Evolutionary conservation across 92 coral and sea anemone species (phyloP).

Genomic region (Epizoanthus ramosus): DNA sequence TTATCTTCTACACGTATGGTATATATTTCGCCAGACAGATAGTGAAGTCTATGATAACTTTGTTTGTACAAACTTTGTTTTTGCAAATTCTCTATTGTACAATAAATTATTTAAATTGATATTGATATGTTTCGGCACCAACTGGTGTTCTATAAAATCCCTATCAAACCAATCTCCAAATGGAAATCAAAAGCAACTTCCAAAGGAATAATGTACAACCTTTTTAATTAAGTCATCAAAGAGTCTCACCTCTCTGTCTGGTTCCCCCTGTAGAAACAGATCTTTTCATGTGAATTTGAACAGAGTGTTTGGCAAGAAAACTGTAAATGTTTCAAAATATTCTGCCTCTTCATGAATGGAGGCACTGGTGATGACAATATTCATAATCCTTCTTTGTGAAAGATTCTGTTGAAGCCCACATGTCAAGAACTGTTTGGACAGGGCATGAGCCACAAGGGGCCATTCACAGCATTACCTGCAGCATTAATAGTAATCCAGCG

Average conservation of each 20-base stretch:
- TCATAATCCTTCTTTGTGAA: neutral
- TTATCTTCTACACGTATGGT: neutral
- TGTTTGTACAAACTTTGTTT: slow-evolving; percentile 14
- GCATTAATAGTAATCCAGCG: slow-evolving; percentile 40
- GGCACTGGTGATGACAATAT: neutral
- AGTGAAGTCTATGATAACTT: slow-evolving; percentile 15
- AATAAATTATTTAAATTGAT: neutral
- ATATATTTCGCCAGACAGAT: neutral
- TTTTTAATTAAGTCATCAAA: neutral
- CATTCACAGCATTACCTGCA: slow-evolving; percentile 29
- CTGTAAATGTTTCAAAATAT: neutral
- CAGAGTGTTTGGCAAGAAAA: neutral
- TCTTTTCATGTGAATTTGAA: slow-evolving; percentile 23
- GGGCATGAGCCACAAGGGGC: neutral
- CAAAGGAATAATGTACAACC: neutral
- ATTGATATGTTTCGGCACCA: no score
- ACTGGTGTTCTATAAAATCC: no score
- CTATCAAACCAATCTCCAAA: neutral
- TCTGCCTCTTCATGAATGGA: neutral
- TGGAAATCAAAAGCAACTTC: neutral
- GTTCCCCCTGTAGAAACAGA: slow-evolving; percentile 32
- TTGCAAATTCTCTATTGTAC: neutral
- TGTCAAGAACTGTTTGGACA: slow-evolving; percentile 6
- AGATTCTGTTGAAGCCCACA: neutral
- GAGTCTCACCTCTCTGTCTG: slow-evolving; percentile 16